Evolutionary conservation across 2,797 vertebrate genomes (phyloP).

Genomic region (Anas georgica): DNA sequence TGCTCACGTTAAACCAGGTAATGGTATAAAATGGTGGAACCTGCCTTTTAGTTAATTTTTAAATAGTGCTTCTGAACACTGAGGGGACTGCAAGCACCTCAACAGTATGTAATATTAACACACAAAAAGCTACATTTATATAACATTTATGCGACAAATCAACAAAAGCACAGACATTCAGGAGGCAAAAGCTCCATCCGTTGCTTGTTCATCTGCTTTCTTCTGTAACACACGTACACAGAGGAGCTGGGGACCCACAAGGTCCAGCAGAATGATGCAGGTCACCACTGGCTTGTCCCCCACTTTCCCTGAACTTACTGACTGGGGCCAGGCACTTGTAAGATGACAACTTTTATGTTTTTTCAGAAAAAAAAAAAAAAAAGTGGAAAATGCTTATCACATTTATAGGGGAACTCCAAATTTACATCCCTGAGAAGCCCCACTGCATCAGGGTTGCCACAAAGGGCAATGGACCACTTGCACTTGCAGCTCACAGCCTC

Average conservation of each 20-base stretch:
- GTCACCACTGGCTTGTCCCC: not conserved
- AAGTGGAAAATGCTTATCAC: not conserved
- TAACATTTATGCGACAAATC: conserved; percentile 70
- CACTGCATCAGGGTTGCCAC: accelerated
- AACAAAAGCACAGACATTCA: conserved; percentile 46
- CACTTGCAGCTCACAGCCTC: not conserved
- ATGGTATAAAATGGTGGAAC: conserved; percentile 85
- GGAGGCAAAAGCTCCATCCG: conserved; percentile 44
- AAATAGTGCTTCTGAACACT: conserved; percentile 63
- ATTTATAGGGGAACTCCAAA: not conserved
- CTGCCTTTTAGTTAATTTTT: conserved; percentile 72
- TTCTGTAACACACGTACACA: not conserved
- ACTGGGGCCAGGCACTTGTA: not conserved
- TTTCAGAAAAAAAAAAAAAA: too few relatives aligned
- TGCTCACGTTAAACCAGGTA: conserved; percentile 93
- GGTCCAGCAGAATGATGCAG: conserved; percentile 22
- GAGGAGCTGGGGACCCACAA: conserved; percentile 40
- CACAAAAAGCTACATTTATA: conserved; percentile 62
- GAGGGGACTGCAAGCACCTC: conserved; percentile 77
- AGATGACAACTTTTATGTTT: not conserved
- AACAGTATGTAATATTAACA: conserved; percentile 86
- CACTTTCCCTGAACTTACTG: not conserved
- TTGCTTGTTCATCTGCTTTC: conserved; percentile 14
- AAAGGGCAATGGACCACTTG: accelerated
- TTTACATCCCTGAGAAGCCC: not conserved